Evolutionary conservation across 2,113 vertebrate species (phyloP).

Genomic region (Peromyscus maniculatus): DNA sequence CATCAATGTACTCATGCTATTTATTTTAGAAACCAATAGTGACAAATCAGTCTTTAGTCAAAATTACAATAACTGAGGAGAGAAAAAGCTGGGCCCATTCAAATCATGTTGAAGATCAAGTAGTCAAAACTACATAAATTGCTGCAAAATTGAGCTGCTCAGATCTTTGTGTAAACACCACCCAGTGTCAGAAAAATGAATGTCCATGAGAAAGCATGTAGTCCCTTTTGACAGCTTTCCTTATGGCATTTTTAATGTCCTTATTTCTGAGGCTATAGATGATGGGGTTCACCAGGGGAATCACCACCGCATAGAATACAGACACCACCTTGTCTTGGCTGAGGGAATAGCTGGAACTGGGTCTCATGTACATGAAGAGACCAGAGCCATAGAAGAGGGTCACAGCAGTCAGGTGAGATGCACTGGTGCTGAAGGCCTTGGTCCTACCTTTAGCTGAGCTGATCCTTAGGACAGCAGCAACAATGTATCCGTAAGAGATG

Average conservation of each 20-base stretch:
- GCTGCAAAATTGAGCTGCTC: background rate
- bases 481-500: conserved; percentile 51
- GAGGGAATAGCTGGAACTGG: conserved; percentile 64
- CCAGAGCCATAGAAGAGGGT: conserved; percentile 68
- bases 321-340: conserved; percentile 62
- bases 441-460: conserved; percentile 48
- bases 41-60: background rate
- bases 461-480: conserved; percentile 43
- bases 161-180: background rate
- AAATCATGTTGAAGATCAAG: background rate
- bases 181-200: background rate
- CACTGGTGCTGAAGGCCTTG: conserved; percentile 67
- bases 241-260: conserved; percentile 63
- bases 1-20: background rate
- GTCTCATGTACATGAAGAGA: conserved; percentile 66
- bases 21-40: conserved; percentile 28
- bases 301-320: conserved; percentile 59
- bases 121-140: background rate
- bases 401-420: conserved; percentile 69
- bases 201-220: background rate
- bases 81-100: background rate
- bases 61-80: background rate
- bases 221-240: conserved; percentile 15
- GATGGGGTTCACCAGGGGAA: conserved; percentile 61
- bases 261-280: conserved; percentile 75